Percentiles rank a stretch among this genome's conserved stretches.
These are phyloP conservation scores for Microcebus ravelobensis DNA, from an alignment of 2,113 vertebrate species.

Conservation along the genomic window DNA sequence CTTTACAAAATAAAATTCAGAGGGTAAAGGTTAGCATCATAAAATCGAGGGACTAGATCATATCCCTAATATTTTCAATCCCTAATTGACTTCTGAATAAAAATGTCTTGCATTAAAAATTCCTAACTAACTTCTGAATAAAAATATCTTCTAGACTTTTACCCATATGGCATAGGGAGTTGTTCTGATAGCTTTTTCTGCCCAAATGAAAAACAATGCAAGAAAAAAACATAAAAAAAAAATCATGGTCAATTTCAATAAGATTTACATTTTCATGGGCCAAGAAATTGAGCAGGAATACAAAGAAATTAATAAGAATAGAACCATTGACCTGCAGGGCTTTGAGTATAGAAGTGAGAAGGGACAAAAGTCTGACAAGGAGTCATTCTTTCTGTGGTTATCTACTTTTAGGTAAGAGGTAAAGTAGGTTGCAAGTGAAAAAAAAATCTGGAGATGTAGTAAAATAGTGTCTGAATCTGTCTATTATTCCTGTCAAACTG, in stretches of 20 bases:
- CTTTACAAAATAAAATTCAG: neutral
- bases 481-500: neutral
- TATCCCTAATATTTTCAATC: neutral
- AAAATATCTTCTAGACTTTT: neutral
- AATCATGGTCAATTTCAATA: neutral
- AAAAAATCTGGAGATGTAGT: neutral
- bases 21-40: neutral
- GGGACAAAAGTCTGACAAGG: neutral
- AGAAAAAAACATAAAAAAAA: neutral
- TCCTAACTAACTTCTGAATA: neutral
- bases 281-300: neutral
- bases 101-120: neutral
- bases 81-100: neutral
- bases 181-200: neutral
- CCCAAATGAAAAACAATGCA: neutral
- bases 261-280: neutral
- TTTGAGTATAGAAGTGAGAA: neutral
- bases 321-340: neutral
- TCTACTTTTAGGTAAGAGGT: neutral
- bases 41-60: neutral
- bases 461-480: neutral
- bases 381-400: neutral
- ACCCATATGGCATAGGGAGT: neutral
- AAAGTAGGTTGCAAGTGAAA: neutral
- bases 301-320: neutral